Evolutionary conservation across 2,113 vertebrate genomes (phyloP).

Genomic region (Entomyzon cyanotis): DNA sequence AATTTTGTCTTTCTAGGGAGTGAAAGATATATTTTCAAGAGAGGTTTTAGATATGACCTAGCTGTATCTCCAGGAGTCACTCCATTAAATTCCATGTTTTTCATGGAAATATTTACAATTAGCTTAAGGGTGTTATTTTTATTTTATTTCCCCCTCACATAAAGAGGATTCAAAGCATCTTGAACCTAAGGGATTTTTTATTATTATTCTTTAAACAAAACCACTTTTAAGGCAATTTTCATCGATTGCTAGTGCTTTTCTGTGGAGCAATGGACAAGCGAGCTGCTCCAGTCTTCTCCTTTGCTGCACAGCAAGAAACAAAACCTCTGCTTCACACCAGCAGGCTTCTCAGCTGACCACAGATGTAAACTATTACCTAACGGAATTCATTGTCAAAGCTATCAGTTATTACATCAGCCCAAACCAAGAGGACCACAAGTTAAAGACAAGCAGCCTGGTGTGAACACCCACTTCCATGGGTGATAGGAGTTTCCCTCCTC

Average conservation of each 20-base stretch:
- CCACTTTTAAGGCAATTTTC: neutral
- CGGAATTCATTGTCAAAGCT: neutral
- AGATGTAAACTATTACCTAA: neutral
- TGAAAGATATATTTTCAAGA: neutral
- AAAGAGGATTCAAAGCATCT: neutral
- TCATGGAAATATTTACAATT: neutral
- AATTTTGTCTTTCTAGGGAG: neutral
- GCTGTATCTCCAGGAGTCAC: neutral
- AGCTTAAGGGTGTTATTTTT: neutral
- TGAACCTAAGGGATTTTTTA: neutral
- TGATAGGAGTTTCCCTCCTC: neutral
- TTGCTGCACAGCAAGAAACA: neutral
- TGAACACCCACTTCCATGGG: neutral
- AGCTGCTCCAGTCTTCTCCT: neutral
- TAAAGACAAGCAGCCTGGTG: neutral
- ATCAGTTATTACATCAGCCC: neutral
- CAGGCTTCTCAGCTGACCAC: constrained; percentile 2
- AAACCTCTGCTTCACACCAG: neutral
- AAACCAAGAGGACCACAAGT: neutral
- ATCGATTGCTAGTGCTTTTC: neutral
- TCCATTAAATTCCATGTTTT: neutral
- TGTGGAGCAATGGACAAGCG: neutral
- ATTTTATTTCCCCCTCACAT: neutral
- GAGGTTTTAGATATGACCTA: neutral
- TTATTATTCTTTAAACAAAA: neutral